These are phyloP conservation scores for Caenorhabditis panamensis DNA, from an alignment of 2,888 invertebrate species.

Conservation along the genomic window DNA sequence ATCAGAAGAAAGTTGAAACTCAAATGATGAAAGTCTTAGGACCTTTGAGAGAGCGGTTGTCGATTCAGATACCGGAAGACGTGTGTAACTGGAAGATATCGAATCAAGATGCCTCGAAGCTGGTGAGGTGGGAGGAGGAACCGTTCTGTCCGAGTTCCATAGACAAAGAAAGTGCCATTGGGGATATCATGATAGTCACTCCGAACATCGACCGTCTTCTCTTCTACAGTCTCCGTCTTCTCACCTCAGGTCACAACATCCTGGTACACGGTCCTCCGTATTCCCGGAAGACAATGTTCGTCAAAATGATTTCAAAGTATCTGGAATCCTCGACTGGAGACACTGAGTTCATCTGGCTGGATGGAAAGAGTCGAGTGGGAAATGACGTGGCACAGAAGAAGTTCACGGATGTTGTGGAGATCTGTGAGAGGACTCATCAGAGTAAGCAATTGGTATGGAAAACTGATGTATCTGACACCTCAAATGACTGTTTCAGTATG, in stretches of 20 bases:
- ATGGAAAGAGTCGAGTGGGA: constrained; percentile 67
- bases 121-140: constrained; percentile 68
- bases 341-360: constrained; percentile 63
- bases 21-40: constrained; percentile 16
- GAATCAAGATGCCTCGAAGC: constrained; percentile 49
- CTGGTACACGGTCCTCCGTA: constrained; percentile 71
- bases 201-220: constrained; percentile 73
- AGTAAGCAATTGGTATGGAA: constrained; percentile 44
- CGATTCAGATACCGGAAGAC: constrained; percentile 52
- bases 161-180: constrained; percentile 68
- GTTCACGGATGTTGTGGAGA: constrained; percentile 62
- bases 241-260: constrained; percentile 66
- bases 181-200: constrained; percentile 67
- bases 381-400: constrained; percentile 70
- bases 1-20: constrained; percentile 28
- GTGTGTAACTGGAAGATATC: constrained; percentile 58
- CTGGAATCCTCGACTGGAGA: constrained; percentile 27
- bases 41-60: constrained; percentile 26
- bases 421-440: constrained; percentile 43
- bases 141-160: constrained; percentile 66
- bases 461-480: not conserved
- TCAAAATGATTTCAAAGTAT: constrained; percentile 64
- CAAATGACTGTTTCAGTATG: constrained; percentile 57
- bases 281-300: constrained; percentile 72
- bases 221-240: constrained; percentile 66